Evolutionary conservation across 2,888 invertebrate genomes (phyloP).

Genomic region (Orthonevra nobilis): DNA sequence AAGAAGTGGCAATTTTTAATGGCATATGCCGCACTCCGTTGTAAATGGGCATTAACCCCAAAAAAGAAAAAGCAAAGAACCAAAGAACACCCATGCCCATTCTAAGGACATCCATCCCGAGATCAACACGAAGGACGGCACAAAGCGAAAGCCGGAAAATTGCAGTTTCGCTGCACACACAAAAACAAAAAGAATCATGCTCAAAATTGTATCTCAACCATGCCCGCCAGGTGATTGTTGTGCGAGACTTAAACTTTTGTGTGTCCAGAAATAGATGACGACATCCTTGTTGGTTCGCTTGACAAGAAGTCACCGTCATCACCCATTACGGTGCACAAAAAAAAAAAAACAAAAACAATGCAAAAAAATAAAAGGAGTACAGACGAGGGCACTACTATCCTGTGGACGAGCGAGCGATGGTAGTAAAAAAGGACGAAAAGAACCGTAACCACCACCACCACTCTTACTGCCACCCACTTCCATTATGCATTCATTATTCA

Average conservation of each 20-base stretch:
- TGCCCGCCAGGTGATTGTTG: conserved; percentile 62
- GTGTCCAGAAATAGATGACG: conserved; percentile 56
- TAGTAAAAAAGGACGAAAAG: conserved; percentile 34
- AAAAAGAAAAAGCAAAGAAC: conserved; percentile 10
- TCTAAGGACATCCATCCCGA: conserved; percentile 32
- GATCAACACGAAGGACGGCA: conserved; percentile 13
- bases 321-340: conserved; percentile 25
- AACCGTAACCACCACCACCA: conserved; percentile 49
- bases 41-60: conserved; percentile 66
- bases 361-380: background rate
- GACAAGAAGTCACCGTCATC: conserved; percentile 36
- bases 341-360: background rate
- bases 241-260: conserved; percentile 35
- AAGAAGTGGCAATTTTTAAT: conserved; percentile 58
- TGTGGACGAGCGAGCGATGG: conserved; percentile 20
- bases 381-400: conserved; percentile 27
- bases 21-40: conserved; percentile 55
- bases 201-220: conserved; percentile 44
- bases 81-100: conserved; percentile 2
- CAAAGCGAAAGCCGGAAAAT: conserved; percentile 5
- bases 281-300: background rate
- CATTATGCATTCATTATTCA: conserved; percentile 68
- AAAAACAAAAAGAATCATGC: conserved; percentile 27
- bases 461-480: conserved; percentile 64
- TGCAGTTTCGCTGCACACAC: background rate